These are phyloP conservation scores for Odiellus spinosus DNA, from an alignment of 2,888 invertebrate species.

Conservation along the genomic window DNA sequence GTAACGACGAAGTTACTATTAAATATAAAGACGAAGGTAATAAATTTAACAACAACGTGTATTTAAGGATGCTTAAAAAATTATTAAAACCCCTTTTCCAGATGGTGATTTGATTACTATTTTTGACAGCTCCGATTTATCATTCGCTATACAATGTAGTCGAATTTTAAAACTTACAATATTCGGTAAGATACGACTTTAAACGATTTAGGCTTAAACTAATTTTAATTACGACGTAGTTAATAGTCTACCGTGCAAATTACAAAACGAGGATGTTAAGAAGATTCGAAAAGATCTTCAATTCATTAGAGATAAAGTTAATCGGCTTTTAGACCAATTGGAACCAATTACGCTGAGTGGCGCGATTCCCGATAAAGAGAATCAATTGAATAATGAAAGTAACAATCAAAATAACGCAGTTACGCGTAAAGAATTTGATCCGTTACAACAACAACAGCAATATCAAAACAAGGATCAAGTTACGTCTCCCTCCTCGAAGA, in stretches of 20 bases:
- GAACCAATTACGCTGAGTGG: constrained; percentile 12
- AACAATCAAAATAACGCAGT: constrained; percentile 2
- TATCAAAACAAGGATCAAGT: constrained; percentile 10
- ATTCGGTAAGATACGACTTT: constrained; percentile 35
- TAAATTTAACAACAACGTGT: neutral
- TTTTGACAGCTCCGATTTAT: constrained; percentile 49
- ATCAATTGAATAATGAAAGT: neutral
- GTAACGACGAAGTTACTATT: constrained; percentile 47
- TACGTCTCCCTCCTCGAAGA: constrained; percentile 11
- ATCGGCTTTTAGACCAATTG: constrained; percentile 37
- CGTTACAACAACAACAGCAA: constrained; percentile 12
- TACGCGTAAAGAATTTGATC: constrained; percentile 20
- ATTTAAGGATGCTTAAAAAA: constrained; percentile 1
- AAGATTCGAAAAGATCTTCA: constrained; percentile 36
- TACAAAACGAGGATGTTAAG: constrained; percentile 33
- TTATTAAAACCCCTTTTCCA: constrained; percentile 25
- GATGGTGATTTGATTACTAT: constrained; percentile 55
- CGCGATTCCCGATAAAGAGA: constrained; percentile 6
- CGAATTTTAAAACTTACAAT: constrained; percentile 46
- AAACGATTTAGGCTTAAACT: neutral
- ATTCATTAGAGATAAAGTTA: constrained; percentile 42
- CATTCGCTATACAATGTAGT: constrained; percentile 51
- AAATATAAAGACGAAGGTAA: constrained; percentile 55
- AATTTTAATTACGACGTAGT: constrained; percentile 22
- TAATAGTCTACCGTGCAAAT: constrained; percentile 29